A percentile compares a stretch with the other conserved stretches of the same genome.
phyloP scores from a whole-genome alignment of 2,113 vertebrate species.

The Urocolius indicus region DNA sequence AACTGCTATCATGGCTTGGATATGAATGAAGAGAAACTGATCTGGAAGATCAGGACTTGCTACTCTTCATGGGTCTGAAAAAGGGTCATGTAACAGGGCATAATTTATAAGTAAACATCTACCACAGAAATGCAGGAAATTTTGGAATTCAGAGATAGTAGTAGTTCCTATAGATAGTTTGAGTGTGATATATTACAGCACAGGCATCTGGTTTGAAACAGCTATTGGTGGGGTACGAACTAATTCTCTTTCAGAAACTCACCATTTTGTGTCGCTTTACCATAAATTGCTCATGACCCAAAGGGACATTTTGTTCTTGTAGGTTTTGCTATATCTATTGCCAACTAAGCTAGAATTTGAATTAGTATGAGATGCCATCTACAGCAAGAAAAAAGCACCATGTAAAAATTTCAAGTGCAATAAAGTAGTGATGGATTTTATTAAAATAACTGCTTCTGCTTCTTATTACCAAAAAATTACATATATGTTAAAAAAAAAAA shows the following conservation, averaged over 20 bases:
- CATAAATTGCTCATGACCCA: constrained; percentile 44
- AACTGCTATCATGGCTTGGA: not conserved
- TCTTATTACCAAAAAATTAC: not conserved
- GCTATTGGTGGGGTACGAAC: constrained; percentile 2
- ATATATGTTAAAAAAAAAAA: not conserved
- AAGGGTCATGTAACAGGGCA: not conserved
- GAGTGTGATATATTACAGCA: constrained; percentile 34
- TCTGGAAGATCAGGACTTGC: not conserved
- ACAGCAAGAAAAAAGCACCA: not conserved
- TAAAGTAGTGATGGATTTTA: not conserved
- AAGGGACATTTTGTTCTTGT: constrained; percentile 15
- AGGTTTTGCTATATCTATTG: constrained; percentile 12
- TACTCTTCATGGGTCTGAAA: not conserved
- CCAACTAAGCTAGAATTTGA: constrained; percentile 53
- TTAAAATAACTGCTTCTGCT: not conserved
- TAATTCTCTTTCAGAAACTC: constrained; percentile 8
- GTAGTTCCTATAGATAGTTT: not conserved
- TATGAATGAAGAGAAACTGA: not conserved
- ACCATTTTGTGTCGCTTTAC: constrained; percentile 11
- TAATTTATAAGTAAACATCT: not conserved
- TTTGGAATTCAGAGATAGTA: constrained; percentile 21
- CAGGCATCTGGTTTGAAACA: constrained; percentile 19
- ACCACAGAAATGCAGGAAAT: not conserved
- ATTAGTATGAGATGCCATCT: constrained; percentile 6
- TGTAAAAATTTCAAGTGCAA: not conserved